Base-by-base conservation (phyloP, 2,113 vertebrate species). In the Hippolais icterina region DNA sequence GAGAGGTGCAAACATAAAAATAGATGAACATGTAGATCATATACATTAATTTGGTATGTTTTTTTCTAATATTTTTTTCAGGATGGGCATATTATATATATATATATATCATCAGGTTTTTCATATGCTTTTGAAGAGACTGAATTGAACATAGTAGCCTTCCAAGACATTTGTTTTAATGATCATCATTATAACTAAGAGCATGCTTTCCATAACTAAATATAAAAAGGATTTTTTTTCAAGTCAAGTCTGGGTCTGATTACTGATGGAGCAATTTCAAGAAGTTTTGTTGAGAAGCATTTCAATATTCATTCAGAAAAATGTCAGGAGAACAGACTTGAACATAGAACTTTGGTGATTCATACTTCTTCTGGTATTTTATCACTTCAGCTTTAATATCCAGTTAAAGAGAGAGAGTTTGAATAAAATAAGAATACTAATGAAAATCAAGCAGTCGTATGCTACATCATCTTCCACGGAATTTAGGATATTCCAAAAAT, bases 301-400 rank as follows among this genome's bases (percentile, higher is more conserved):
- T 96, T 96, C 96, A 95, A 81, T 91, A 93, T 90, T 93, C 94
- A 93, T 96, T 96, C 90, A 90, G 93, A 95, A 96, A 95, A 96
- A 96, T 78, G 90, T 95, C 93, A 94, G 63, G 65, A 95, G 82
- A 95, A 77, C 79, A 96, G 90, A 78, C 76, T 94, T 77, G 1
- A 83, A 52, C 25, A 21, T 31, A 47, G 41, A 94, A 92, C 71
- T 90, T 90, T 60, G 8, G 76, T 95, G 92, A 95, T 87, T 95
- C 94, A 91, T 93, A 63, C 53, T 86, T 90, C 84, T 89, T 71
- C 47, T 95, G 44, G 59, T 68, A 19, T 83, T 89, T 88, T 87
- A 91, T 89, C 81, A 66, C 71, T 93, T 94, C 71, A 64, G 35
- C 52, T 96, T 89, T 94, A 94, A 93, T 93, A 93, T 21, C 44